These are phyloP conservation scores for Aplocera efformata DNA, from an alignment of 2,888 invertebrate genomes.

Conservation along the genomic window DNA sequence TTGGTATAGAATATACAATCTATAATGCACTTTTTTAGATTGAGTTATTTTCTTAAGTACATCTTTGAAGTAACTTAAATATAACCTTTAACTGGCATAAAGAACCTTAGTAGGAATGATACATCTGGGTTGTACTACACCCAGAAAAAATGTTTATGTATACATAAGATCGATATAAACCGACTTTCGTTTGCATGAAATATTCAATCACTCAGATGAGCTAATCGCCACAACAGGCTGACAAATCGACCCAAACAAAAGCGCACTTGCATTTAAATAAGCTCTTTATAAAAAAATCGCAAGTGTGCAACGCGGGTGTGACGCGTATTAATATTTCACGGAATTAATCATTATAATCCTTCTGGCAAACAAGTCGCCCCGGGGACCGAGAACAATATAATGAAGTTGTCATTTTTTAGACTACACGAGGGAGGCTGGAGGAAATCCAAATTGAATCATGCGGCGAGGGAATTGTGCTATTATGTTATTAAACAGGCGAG, in stretches of 20 bases:
- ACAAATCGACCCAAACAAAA: slow-evolving; percentile 56
- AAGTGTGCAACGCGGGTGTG: slow-evolving; percentile 73
- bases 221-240: slow-evolving; percentile 29
- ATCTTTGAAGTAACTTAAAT: no score
- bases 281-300: slow-evolving; percentile 55
- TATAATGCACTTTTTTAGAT: slow-evolving; percentile 22
- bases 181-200: neutral
- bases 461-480: slow-evolving; percentile 85
- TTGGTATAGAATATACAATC: slow-evolving; percentile 27
- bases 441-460: slow-evolving; percentile 86
- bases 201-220: slow-evolving; percentile 3
- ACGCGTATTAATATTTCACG: slow-evolving; percentile 78
- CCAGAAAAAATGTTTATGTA: no score
- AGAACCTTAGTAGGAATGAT: no score
- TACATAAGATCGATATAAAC: no score
- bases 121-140: no score
- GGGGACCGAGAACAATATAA: slow-evolving; percentile 75
- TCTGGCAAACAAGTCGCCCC: slow-evolving; percentile 77
- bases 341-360: slow-evolving; percentile 81
- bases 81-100: neutral
- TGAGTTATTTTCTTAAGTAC: no score
- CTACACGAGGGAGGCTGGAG: slow-evolving; percentile 76
- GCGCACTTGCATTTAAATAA: slow-evolving; percentile 65
- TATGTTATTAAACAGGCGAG: slow-evolving; percentile 83
- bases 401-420: slow-evolving; percentile 81